Conservation (phyloP, 2,113 vertebrate genomes). For the Boulengeromyrus knoepffleri region DNA sequence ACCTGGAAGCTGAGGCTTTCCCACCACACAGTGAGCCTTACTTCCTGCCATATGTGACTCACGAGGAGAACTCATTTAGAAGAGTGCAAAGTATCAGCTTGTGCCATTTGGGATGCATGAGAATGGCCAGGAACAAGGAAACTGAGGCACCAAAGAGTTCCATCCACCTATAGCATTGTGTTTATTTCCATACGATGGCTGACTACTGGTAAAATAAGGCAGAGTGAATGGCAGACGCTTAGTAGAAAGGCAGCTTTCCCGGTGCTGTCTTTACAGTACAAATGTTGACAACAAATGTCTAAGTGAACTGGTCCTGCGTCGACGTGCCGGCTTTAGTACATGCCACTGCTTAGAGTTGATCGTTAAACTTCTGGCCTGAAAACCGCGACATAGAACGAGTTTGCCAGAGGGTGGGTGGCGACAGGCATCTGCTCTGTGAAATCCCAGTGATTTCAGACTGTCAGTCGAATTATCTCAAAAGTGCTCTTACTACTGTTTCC, state of each 20-base stretch:
- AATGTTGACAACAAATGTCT: neutral
- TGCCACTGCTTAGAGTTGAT: neutral
- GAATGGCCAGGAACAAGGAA: neutral
- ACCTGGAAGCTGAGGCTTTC: neutral
- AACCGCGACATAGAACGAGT: neutral
- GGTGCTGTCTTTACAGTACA: neutral
- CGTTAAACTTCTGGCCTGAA: neutral
- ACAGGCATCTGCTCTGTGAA: neutral
- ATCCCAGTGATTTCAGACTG: neutral
- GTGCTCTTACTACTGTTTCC: neutral
- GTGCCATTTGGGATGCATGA: neutral
- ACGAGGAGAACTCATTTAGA: neutral
- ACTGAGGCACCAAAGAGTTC: neutral
- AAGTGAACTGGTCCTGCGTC: neutral
- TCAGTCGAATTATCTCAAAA: neutral
- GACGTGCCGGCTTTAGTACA: neutral
- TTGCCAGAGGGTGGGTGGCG: neutral
- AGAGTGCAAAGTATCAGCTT: neutral
- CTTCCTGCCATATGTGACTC: neutral
- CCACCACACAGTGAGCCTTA: neutral
- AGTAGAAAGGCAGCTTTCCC: neutral
- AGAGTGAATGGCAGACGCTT: neutral
- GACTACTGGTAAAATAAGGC: neutral
- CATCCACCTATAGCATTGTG: neutral
- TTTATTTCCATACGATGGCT: neutral